Conservation (phyloP, 2,797 vertebrate species). For the Monodelphis domestica region DNA sequence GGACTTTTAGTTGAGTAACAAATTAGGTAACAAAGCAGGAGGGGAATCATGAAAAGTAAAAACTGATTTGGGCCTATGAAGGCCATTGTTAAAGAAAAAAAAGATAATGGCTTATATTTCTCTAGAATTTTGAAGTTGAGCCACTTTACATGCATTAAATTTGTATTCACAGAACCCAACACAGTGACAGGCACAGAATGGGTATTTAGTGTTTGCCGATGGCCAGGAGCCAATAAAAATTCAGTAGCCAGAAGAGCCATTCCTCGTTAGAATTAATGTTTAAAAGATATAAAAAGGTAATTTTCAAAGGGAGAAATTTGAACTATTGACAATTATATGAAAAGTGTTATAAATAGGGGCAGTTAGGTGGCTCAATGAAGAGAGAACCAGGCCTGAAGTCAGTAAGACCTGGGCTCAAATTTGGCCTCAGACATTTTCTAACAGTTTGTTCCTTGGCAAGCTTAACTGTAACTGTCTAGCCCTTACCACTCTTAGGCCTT, state of each 20-base stretch:
- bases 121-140: background rate
- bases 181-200: background rate
- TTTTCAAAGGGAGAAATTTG: background rate
- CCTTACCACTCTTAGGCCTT: no score
- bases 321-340: background rate
- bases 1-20: background rate
- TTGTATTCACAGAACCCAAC: background rate
- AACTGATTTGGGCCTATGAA: background rate
- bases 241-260: background rate
- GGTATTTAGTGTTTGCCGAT: background rate
- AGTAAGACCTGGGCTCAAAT: no score
- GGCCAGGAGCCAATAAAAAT: background rate
- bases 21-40: background rate
- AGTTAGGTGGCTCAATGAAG: no score
- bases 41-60: background rate
- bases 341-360: background rate
- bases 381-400: no score
- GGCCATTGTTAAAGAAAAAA: background rate
- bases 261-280: background rate
- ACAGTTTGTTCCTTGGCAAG: no score
- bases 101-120: background rate
- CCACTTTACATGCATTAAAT: background rate
- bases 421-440: no score
- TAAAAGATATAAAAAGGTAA: background rate
- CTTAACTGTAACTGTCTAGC: no score